Base-by-base conservation (phyloP, 1,140 invertebrate species). In the Drosophila orena region DNA sequence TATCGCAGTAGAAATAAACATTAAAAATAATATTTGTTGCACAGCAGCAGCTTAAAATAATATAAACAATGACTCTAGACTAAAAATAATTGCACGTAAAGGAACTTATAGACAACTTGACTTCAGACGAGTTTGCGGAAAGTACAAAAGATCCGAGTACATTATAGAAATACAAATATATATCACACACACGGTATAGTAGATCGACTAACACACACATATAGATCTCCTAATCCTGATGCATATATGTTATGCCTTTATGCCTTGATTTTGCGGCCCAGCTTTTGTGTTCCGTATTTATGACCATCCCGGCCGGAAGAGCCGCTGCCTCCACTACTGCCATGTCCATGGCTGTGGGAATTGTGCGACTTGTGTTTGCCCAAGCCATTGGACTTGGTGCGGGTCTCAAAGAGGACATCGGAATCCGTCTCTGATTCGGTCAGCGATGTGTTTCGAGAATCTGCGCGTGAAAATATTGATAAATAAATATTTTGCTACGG, bases 401-500 rank as follows among this genome's bases (percentile, higher is more conserved):
- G 93, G 8, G 93, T 93, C 90, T 96, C 95, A 90, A 96, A 96
- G 3, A 96, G 91, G 15, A 96, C 94, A 92, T 96, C 95, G 2
- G 95, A 96, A 73, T 96, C 95, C 0, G 95, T 96, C 62, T 97
- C 96, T 1, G 95, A 95, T 74, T 97, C 96, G 3, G 95, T 96
- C 15, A 95, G 80, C 76, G 95, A 94, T 6, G 95, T 92, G 92
- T 94, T 95, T 81, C 94, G 93, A 34, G 91, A 78, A 77, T 90
- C 91, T 92, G 38, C 3, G 0, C 0, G 4, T 0, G 17, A 1
- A 54, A 34, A 24, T 6, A 8, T 38, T 2, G 4, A 20, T 12
- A 34, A 50, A 12, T 12, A 17, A 17, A 34, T 27, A 8, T 0
- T 3, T 22, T 10, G 15, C 6, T 56, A 10, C 1, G 0, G 14